Conservation (phyloP, 2,113 vertebrate species). For the Trinectes maculatus region DNA sequence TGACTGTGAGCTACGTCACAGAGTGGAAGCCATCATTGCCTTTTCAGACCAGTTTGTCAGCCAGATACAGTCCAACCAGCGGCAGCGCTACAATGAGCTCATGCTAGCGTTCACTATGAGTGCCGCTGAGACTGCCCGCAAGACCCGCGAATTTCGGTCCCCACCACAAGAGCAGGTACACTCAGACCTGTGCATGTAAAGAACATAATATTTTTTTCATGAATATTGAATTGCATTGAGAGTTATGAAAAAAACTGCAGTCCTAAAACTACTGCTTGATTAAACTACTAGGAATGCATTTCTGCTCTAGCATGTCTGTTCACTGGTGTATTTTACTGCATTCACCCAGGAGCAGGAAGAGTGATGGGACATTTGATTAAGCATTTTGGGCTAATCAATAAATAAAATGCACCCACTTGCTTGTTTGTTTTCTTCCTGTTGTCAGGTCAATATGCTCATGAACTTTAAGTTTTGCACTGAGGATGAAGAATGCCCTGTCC, state of each 20-base stretch:
- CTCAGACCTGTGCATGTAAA: background rate
- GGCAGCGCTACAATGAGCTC: conserved; percentile 86
- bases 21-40: conserved; percentile 90
- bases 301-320: too few species aligned
- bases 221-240: background rate
- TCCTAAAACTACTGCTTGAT: too few species aligned
- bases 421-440: background rate
- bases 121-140: conserved; percentile 91
- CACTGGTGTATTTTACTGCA: too few species aligned
- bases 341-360: too few species aligned
- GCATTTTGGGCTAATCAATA: background rate
- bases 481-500: conserved; percentile 85
- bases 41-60: conserved; percentile 90
- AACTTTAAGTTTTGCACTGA: conserved; percentile 86
- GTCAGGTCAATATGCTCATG: conserved; percentile 94
- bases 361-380: too few species aligned
- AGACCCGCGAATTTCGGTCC: conserved; percentile 93
- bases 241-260: too few species aligned
- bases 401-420: too few species aligned
- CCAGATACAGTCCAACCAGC: conserved; percentile 90
- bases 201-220: background rate
- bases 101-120: conserved; percentile 92
- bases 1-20: conserved; percentile 93
- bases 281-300: too few species aligned
- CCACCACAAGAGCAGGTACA: conserved; percentile 94